Percentiles rank a stretch among this genome's conserved stretches.
phyloP scores from a whole-genome alignment of 2,797 vertebrate genomes.

The Sebastes elongatus region DNA sequence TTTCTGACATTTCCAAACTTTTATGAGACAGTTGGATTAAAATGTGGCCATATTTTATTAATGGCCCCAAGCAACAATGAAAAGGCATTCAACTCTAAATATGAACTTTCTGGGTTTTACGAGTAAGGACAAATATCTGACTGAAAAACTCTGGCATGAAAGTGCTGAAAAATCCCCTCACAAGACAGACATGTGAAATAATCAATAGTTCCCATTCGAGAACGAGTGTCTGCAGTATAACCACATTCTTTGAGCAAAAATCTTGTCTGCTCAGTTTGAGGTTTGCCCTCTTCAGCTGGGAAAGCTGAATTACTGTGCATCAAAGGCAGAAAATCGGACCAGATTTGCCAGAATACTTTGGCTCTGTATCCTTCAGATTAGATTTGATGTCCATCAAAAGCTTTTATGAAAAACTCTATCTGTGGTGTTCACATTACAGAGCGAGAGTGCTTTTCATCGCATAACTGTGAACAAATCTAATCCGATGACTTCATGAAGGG shows the following conservation, averaged over 20 bases:
- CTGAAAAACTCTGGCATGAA: constrained; percentile 19
- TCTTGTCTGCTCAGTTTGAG: constrained; percentile 58
- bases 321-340: constrained; percentile 56
- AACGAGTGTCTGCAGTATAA: constrained; percentile 57
- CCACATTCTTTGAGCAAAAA: constrained; percentile 60
- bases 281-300: constrained; percentile 70
- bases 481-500: constrained; percentile 62
- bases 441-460: constrained; percentile 65
- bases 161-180: constrained; percentile 39
- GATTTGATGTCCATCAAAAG: constrained; percentile 77
- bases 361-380: constrained; percentile 71
- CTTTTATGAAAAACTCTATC: constrained; percentile 70
- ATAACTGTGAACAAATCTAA: constrained; percentile 68
- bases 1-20: constrained; percentile 45
- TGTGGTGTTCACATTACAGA: constrained; percentile 66
- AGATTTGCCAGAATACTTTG: constrained; percentile 70
- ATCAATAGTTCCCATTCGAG: constrained; percentile 67
- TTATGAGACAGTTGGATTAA: constrained; percentile 21
- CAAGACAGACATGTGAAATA: constrained; percentile 49
- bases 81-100: constrained; percentile 17
- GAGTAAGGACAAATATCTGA: constrained; percentile 38
- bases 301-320: constrained; percentile 65
- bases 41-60: constrained; percentile 14
- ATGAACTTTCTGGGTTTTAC: constrained; percentile 29
- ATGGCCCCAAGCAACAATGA: neutral